A percentile compares a stretch with the other conserved stretches of the same genome.
phyloP scores from a whole-genome alignment of 2,888 invertebrate species.

The Acanthosepion lycidas region DNA sequence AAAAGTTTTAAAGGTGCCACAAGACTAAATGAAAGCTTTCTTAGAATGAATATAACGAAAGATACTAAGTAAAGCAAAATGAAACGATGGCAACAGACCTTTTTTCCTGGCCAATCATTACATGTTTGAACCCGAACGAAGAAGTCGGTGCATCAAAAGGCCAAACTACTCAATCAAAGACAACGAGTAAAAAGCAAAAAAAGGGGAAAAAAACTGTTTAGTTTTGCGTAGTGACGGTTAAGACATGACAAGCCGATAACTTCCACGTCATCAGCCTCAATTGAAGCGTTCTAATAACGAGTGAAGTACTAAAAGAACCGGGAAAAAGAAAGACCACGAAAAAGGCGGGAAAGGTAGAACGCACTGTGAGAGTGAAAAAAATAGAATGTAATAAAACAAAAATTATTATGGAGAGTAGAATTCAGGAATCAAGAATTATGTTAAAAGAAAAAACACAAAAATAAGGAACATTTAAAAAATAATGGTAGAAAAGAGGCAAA shows the following conservation, averaged over 20 bases:
- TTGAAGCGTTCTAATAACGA: constrained; percentile 12
- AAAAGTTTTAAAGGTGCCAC: not conserved
- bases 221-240: constrained; percentile 2
- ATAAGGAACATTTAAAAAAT: not conserved
- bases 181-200: not conserved
- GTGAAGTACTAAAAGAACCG: not conserved
- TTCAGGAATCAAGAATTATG: not conserved
- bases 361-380: not conserved
- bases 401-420: not conserved
- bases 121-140: not conserved
- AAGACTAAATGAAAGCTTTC: constrained; percentile 1
- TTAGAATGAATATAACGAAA: not conserved
- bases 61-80: not conserved
- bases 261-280: not conserved
- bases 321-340: not conserved
- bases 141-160: constrained; percentile 33
- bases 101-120: not conserved
- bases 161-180: constrained; percentile 8
- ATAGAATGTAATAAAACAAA: not conserved
- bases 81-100: not conserved
- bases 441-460: not conserved
- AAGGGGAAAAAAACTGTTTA: not conserved
- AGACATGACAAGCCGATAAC: not conserved
- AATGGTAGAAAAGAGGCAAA: not conserved
- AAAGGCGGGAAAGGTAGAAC: not conserved